These are phyloP conservation scores for Zygaena filipendulae DNA, from an alignment of 2,888 invertebrate species.

Conservation along the genomic window DNA sequence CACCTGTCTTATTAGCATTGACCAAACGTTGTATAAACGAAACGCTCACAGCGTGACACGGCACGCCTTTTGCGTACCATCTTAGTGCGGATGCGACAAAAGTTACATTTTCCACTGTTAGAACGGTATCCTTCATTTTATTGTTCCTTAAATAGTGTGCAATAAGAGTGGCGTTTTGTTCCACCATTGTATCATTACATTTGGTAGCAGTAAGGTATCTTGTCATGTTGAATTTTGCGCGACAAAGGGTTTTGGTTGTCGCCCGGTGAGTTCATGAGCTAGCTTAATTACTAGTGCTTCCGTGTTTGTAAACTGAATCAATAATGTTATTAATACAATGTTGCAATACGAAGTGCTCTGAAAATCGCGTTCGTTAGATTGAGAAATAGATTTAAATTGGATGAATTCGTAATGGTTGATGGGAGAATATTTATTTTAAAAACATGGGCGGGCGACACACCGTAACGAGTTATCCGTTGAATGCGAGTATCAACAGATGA, in stretches of 20 bases:
- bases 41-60: constrained; percentile 44
- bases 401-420: no score
- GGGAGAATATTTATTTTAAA: no score
- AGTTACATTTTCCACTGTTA: constrained; percentile 7
- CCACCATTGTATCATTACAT: constrained; percentile 8
- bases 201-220: constrained; percentile 24
- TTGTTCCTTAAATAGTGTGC: no score
- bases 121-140: constrained; percentile 13
- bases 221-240: constrained; percentile 22
- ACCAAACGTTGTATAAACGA: constrained; percentile 34
- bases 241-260: constrained; percentile 32
- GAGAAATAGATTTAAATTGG: no score
- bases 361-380: no score
- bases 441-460: no score
- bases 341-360: no score
- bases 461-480: constrained; percentile 41
- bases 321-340: no score
- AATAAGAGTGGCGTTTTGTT: constrained; percentile 3
- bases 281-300: constrained; percentile 42
- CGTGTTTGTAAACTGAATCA: constrained; percentile 34
- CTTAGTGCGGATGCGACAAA: constrained; percentile 16
- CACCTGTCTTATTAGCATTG: constrained; percentile 54
- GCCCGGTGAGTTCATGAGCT: constrained; percentile 20
- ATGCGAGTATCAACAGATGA: constrained; percentile 52
- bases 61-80: constrained; percentile 44